Percentiles rank a stretch among this genome's conserved stretches.
These are phyloP conservation scores for Girardia tigrina DNA, from an alignment of 2,888 invertebrate species.

Conservation along the genomic window DNA sequence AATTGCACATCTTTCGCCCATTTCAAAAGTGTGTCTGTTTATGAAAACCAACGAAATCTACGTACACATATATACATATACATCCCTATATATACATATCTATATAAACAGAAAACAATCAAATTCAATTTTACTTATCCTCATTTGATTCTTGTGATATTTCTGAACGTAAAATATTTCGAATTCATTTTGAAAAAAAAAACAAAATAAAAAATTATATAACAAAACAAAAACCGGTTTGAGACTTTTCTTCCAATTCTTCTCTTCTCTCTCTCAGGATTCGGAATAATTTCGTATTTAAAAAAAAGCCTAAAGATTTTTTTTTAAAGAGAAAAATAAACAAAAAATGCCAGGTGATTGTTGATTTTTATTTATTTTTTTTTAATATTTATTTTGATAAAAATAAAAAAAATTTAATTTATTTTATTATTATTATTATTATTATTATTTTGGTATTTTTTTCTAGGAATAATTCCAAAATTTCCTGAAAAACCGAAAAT, in stretches of 20 bases:
- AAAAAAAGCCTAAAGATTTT: background rate
- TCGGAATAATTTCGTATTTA: slow-evolving; percentile 20
- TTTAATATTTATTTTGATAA: background rate
- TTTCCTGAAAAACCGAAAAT: slow-evolving; percentile 94
- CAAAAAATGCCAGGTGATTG: background rate
- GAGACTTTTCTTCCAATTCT: background rate
- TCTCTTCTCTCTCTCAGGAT: background rate
- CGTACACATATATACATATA: too few relatives aligned
- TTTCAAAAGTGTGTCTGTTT: background rate
- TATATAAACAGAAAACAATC: slow-evolving; percentile 21
- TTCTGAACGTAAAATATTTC: slow-evolving; percentile 19
- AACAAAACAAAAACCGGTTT: too few relatives aligned
- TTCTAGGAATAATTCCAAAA: slow-evolving; percentile 57
- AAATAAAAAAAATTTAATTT: background rate
- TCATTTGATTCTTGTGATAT: slow-evolving; percentile 17
- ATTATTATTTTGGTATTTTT: background rate
- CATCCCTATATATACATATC: background rate
- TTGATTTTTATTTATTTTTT: background rate
- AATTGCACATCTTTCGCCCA: background rate
- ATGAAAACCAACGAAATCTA: background rate
- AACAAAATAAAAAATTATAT: background rate
- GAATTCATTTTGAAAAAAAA: slow-evolving; percentile 9
- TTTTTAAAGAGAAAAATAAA: too few relatives aligned
- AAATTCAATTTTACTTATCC: background rate
- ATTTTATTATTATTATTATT: background rate